A percentile compares a stretch with the other conserved stretches of the same genome.
Conservation (phyloP, 2,888 invertebrate genomes). For the Tenthredo distinguenda region DNA sequence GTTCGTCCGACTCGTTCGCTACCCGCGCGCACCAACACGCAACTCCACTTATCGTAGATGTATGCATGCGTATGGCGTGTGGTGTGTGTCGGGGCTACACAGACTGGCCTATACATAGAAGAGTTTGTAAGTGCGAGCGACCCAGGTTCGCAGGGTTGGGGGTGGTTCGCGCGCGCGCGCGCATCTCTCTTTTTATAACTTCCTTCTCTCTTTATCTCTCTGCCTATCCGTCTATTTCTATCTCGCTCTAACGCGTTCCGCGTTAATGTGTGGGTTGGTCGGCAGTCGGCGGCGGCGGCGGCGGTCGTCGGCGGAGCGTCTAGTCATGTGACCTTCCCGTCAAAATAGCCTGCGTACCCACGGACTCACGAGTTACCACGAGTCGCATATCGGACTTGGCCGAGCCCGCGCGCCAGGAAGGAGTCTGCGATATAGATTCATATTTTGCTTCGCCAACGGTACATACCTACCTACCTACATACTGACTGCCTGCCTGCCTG, state of each 20-base stretch:
- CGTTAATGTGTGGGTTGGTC: constrained; percentile 39
- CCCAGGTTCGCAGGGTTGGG: constrained; percentile 50
- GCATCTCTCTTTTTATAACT: constrained; percentile 55
- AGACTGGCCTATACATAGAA: background rate
- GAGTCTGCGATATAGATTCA: constrained; percentile 59
- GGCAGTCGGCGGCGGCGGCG: constrained; percentile 52
- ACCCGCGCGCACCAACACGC: constrained; percentile 69
- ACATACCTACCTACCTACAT: constrained; percentile 29
- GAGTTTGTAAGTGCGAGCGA: constrained; percentile 26
- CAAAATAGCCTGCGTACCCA: constrained; percentile 83
- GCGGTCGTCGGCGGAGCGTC: constrained; percentile 76
- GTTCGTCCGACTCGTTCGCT: constrained; percentile 70
- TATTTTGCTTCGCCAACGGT: constrained; percentile 56
- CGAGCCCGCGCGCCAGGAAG: constrained; percentile 51
- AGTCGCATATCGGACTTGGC: constrained; percentile 53
- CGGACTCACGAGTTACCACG: constrained; percentile 53
- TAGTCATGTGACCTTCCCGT: constrained; percentile 91
- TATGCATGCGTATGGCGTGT: background rate
- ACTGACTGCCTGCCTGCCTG: constrained; percentile 44
- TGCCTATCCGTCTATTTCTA: constrained; percentile 3
- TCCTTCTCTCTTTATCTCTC: constrained; percentile 45
- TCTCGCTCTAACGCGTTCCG: constrained; percentile 20
- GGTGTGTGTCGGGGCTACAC: background rate
- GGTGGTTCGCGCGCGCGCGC: constrained; percentile 61
- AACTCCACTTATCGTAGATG: background rate